Evolutionary conservation across 2,888 invertebrate species (phyloP).

Genomic region (Heteromyza rotundicornis): DNA sequence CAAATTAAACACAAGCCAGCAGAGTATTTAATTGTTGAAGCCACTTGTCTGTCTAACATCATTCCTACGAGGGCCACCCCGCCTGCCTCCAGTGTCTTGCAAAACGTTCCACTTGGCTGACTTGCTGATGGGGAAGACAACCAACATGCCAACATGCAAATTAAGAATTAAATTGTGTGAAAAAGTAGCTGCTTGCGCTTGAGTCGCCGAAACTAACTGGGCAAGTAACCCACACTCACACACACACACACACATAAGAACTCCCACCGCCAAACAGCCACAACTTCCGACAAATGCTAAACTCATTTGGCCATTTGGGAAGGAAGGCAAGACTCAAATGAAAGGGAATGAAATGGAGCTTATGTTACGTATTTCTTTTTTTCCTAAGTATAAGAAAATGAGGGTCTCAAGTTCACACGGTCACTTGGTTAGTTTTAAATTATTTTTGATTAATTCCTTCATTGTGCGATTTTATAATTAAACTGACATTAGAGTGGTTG

Average conservation of each 20-base stretch:
- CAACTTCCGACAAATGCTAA: not conserved
- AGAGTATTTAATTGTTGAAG: not conserved
- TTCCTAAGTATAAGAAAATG: not conserved
- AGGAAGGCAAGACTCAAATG: too few species aligned
- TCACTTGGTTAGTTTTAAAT: not conserved
- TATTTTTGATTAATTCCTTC: not conserved
- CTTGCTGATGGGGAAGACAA: not conserved
- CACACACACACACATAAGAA: too few species aligned
- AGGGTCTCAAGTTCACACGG: slow-evolving; percentile 1
- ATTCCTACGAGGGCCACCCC: too few species aligned
- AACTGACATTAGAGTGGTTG: too few species aligned
- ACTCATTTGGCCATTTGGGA: not conserved
- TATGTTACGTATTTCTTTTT: not conserved
- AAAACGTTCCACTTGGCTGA: slow-evolving; percentile 11
- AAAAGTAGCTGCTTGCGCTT: slow-evolving; percentile 35
- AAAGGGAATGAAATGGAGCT: not conserved
- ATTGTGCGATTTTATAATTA: too few species aligned
- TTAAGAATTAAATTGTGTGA: slow-evolving; percentile 51
- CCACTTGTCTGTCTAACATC: not conserved
- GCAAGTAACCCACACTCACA: not conserved
- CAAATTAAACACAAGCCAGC: not conserved
- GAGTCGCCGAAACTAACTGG: too few species aligned
- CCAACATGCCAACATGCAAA: slow-evolving; percentile 22
- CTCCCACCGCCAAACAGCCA: too few species aligned
- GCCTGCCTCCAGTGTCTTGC: not conserved